Conservation (phyloP, 2,113 vertebrate genomes). For the Piaya cayana region DNA sequence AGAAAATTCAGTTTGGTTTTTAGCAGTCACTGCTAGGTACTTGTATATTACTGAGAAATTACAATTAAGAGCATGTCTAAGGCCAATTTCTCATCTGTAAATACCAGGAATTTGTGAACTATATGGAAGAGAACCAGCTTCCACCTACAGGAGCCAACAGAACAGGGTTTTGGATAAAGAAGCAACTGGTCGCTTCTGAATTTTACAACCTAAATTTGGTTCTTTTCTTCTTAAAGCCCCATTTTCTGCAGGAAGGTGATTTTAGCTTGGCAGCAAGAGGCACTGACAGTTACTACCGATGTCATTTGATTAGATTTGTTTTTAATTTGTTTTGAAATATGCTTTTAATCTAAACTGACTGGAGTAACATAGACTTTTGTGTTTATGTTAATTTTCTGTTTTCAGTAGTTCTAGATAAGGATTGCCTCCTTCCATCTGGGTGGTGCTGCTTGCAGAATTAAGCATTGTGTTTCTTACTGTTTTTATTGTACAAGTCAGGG, state of each 20-base stretch:
- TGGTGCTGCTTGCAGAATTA: neutral
- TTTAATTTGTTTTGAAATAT: slow-evolving; percentile 11
- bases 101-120: neutral
- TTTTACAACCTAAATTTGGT: neutral
- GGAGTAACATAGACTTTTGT: neutral
- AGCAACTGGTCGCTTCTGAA: neutral
- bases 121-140: neutral
- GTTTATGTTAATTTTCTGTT: neutral
- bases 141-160: neutral
- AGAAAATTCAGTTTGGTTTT: neutral
- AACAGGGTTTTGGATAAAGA: neutral
- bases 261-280: neutral
- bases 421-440: neutral
- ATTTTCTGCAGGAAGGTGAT: neutral
- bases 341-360: neutral
- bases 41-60: neutral
- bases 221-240: neutral
- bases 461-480: neutral
- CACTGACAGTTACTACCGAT: neutral
- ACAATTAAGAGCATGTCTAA: neutral
- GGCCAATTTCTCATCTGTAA: neutral
- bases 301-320: slow-evolving; percentile 2
- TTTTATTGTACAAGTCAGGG: neutral
- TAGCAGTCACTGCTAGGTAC: neutral
- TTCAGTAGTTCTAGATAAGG: neutral